These are phyloP conservation scores for Xylocopa sonorina DNA, from an alignment of 1,140 invertebrate genomes.

Conservation along the genomic window DNA sequence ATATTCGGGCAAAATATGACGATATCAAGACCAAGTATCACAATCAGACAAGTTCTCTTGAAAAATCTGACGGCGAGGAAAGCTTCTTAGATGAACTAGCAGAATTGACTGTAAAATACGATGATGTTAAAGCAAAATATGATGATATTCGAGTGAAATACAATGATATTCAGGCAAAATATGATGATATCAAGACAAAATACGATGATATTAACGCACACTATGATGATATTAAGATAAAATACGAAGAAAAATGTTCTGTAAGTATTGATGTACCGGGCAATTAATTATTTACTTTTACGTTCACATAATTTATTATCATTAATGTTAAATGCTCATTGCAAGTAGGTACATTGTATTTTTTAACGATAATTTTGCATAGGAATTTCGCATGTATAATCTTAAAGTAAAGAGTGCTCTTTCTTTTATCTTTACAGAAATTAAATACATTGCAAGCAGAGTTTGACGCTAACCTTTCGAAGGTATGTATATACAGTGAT, in stretches of 20 bases:
- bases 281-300: too few species aligned
- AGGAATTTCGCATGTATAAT: too few species aligned
- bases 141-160: too few species aligned
- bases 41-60: conserved; percentile 37
- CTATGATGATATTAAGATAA: too few species aligned
- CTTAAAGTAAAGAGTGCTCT: background rate
- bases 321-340: too few species aligned
- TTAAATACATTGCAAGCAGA: conserved; percentile 13
- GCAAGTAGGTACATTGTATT: too few species aligned
- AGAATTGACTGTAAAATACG: conserved; percentile 6
- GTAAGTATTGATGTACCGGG: conserved; percentile 27
- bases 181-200: too few species aligned
- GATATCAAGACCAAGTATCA: too few species aligned
- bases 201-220: conserved; percentile 34
- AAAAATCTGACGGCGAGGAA: background rate
- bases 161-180: too few species aligned
- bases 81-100: conserved; percentile 10
- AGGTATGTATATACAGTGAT: conserved; percentile 21
- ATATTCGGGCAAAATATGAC: too few species aligned
- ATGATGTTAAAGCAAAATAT: conserved; percentile 39
- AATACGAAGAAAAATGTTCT: conserved; percentile 32
- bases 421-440: background rate
- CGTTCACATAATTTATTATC: too few species aligned
- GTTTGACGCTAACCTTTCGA: conserved; percentile 30
- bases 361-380: too few species aligned